Evolutionary conservation across 2,888 invertebrate species (phyloP), one percentile per base, ranked within the genome.

Genomic region (Lasioglossum morio): DNA sequence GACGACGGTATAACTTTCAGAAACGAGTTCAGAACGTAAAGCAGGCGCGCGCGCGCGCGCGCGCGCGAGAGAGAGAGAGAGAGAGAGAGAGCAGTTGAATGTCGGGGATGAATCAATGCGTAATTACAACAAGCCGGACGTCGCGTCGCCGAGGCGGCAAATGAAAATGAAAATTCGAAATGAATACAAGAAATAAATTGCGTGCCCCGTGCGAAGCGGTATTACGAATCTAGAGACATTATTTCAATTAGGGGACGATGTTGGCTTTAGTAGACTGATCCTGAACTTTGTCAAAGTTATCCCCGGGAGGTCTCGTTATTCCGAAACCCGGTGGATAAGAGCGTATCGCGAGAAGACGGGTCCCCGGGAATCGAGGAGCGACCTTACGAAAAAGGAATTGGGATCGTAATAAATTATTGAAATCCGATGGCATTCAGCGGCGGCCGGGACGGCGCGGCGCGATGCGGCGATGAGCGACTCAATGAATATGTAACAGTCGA

Each of bases 121-220:
- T 89, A 91, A 91, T 91, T 91, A 90, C 89, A 88, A 87, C 19
- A 30, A 30, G 63, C 30, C 63, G 30, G 63, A 63, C 30, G 30
- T 63, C 16, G 7, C 30, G 30, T 63, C 16, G 16, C 30, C 30
- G 82, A 72, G 46, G 72, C 23, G 30, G 82, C 85, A 81, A 91
- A 87, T 90, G 91, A 91, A 91, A 90, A 88, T 91, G 90, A 89
- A 91, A 85, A 87, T 87, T 84, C 80, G 73, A 85, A 87, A 91
- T 91, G 89, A 89, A 89, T 91, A 90, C 87, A 87, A 87, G 90
- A 89, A 91, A 91, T 91, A 90, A 91, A 91, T 90, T 91, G 86
- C 89, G 84, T 82, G 82, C 4, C 12, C 76, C 82, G 74, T 37
- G 30, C 75, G 16, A 16, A 46, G 0, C 46, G 48, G 82, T 87